Conservation (phyloP, 2,797 vertebrate species). For the Hippoglossus hippoglossus region DNA sequence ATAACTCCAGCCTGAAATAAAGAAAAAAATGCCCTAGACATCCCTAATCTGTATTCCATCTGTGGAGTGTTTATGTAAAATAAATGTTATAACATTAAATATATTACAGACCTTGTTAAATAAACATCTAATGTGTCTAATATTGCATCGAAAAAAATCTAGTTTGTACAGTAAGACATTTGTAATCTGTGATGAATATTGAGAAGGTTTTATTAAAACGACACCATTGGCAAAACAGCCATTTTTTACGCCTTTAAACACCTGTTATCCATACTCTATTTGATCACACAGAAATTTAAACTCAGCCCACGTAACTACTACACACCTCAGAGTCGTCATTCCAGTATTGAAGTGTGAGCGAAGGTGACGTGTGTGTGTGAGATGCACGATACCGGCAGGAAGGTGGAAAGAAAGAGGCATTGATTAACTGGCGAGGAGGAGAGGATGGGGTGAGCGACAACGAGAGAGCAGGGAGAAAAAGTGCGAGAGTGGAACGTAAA, state of each 20-base stretch:
- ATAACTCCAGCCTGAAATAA: no score
- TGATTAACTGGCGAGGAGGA: conserved; percentile 6
- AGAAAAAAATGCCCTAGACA: no score
- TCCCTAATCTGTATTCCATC: no score
- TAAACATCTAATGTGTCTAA: no score
- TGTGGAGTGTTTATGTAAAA: no score
- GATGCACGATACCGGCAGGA: not conserved
- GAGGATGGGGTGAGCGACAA: conserved; percentile 21
- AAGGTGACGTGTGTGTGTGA: conserved; percentile 3
- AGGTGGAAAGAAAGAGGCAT: conserved; percentile 1
- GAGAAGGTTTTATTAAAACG: no score
- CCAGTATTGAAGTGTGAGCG: not conserved
- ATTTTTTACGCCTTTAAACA: not conserved
- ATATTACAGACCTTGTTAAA: no score
- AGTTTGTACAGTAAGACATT: no score
- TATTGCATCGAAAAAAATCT: no score
- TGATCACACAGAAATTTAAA: not conserved
- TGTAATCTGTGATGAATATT: no score
- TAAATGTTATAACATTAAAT: no score
- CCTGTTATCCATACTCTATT: not conserved
- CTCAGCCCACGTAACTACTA: not conserved
- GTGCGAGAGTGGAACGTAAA: conserved; percentile 64
- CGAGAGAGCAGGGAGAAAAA: conserved; percentile 12
- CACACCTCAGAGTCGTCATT: not conserved
- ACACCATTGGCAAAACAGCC: no score